These are phyloP conservation scores for Drosophila watanabei DNA, from an alignment of 1,140 invertebrate species.

Conservation along the genomic window DNA sequence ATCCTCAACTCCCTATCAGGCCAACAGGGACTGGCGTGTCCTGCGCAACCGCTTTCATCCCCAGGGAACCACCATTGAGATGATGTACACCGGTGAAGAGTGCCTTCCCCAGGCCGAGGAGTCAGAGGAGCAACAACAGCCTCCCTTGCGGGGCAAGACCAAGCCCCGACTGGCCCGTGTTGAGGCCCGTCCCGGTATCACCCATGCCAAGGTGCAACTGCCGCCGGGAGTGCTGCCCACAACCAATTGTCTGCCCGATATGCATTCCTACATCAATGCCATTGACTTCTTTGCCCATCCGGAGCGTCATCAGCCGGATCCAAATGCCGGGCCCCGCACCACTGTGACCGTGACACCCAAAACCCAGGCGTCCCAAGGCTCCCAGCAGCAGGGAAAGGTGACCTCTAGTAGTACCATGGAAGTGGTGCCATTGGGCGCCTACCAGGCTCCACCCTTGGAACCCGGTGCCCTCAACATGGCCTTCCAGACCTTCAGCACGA, in stretches of 20 bases:
- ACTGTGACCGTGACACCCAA: conserved; percentile 8
- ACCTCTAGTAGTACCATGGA: not conserved
- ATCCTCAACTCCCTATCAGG: not conserved
- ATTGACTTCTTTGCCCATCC: conserved; percentile 25
- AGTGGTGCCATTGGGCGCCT: conserved; percentile 13
- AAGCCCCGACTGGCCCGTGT: not conserved
- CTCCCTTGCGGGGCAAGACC: not conserved
- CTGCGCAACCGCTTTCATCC: conserved; percentile 18
- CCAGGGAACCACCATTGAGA: conserved; percentile 20
- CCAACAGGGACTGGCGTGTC: conserved; percentile 24
- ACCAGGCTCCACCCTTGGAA: not conserved
- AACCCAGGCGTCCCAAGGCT: no score
- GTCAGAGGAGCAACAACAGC: not conserved
- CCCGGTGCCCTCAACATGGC: conserved; percentile 6
- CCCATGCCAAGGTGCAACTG: conserved; percentile 20
- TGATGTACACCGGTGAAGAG: conserved; percentile 32
- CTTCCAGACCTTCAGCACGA: conserved; percentile 35
- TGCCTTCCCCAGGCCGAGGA: not conserved
- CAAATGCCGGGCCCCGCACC: conserved; percentile 1
- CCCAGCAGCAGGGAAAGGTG: not conserved
- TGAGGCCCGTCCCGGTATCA: conserved; percentile 22
- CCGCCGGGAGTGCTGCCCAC: conserved; percentile 34
- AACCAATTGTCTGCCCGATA: conserved; percentile 12
- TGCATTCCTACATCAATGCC: conserved; percentile 22
- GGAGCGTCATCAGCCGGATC: not conserved